These are phyloP conservation scores for Solenopsis fugax DNA, from an alignment of 1,140 invertebrate genomes.

Conservation along the genomic window DNA sequence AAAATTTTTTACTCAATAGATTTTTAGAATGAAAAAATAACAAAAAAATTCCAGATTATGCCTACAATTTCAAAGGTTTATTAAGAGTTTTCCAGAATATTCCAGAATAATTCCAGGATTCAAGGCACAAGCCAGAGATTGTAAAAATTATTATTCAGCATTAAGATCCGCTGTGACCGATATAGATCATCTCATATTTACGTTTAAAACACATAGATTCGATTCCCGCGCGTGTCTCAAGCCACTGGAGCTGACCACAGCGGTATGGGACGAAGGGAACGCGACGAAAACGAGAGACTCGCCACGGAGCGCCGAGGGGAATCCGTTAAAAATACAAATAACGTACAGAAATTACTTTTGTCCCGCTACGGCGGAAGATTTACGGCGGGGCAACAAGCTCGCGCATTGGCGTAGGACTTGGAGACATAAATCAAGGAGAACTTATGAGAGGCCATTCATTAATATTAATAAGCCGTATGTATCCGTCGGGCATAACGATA, in stretches of 20 bases:
- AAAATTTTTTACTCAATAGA: no score
- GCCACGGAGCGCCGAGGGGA: conserved; percentile 30
- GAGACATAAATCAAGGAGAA: conserved; percentile 84
- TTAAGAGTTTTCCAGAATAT: no score
- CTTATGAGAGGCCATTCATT: conserved; percentile 84
- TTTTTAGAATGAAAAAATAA: no score
- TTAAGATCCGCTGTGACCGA: no score
- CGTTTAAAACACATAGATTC: conserved; percentile 35
- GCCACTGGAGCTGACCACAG: background rate
- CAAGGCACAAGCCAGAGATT: no score
- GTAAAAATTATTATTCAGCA: no score
- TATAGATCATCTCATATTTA: no score
- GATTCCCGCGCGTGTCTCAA: conserved; percentile 55
- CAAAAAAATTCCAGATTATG: no score
- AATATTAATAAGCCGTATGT: conserved; percentile 86
- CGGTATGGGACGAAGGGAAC: background rate
- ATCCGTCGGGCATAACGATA: conserved; percentile 85
- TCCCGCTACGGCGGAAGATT: conserved; percentile 83
- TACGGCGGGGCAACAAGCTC: conserved; percentile 85
- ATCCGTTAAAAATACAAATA: conserved; percentile 85
- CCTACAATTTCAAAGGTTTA: no score
- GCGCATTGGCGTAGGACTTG: conserved; percentile 82
- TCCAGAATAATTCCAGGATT: no score
- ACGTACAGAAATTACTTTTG: conserved; percentile 86
- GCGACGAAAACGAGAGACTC: conserved; percentile 66